Conservation (phyloP, 1,140 invertebrate species). For the Melanaphis sacchari region DNA sequence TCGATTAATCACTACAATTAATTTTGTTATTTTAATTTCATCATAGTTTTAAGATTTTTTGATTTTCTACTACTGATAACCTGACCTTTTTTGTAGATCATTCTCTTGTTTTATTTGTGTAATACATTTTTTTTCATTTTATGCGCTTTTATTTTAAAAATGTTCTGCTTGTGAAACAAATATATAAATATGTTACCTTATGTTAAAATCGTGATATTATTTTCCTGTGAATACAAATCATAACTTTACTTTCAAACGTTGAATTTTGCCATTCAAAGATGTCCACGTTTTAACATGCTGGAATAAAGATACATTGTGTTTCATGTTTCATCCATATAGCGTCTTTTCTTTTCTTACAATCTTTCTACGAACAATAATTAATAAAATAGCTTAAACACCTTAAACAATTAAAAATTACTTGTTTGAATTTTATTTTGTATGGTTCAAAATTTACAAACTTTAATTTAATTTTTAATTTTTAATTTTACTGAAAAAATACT, state of each 20-base stretch:
- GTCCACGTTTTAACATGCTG: conserved; percentile 96
- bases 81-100: background rate
- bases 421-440: too few relatives aligned
- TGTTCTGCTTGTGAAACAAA: background rate
- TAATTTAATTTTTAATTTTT: too few relatives aligned
- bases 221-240: too few relatives aligned
- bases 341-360: conserved; percentile 82
- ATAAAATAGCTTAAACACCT: background rate
- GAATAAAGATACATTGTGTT: conserved; percentile 91
- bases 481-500: too few relatives aligned
- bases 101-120: background rate
- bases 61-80: background rate
- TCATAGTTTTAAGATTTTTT: background rate
- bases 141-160: background rate
- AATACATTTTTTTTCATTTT: background rate
- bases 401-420: background rate
- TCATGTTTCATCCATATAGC: conserved; percentile 86
- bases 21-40: background rate
- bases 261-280: conserved; percentile 94
- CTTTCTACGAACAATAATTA: conserved; percentile 72
- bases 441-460: too few relatives aligned
- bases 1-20: background rate
- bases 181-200: background rate
- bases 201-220: background rate
- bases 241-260: conserved; percentile 84